These are phyloP conservation scores for Brachypteracias leptosomus DNA, from an alignment of 2,113 vertebrate species.

Conservation along the genomic window DNA sequence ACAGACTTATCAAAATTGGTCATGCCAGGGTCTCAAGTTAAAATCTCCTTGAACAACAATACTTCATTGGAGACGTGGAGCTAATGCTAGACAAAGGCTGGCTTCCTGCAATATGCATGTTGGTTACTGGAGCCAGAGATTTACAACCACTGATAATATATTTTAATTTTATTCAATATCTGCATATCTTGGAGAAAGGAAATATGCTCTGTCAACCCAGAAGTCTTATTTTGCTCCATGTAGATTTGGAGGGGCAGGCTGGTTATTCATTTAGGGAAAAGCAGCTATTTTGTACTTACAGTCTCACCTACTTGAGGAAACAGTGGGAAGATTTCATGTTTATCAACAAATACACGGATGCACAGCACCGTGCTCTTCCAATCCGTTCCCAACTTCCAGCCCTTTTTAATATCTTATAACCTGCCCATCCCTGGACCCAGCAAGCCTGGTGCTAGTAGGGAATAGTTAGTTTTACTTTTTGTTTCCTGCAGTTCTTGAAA, in stretches of 20 bases:
- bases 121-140: constrained; percentile 54
- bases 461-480: constrained; percentile 40
- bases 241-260: background rate
- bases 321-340: background rate
- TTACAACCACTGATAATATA: constrained; percentile 57
- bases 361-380: background rate
- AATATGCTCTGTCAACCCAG: constrained; percentile 34
- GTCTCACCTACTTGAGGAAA: background rate
- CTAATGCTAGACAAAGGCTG: constrained; percentile 39
- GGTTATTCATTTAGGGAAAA: background rate
- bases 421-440: background rate
- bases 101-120: constrained; percentile 41
- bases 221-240: background rate
- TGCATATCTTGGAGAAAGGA: constrained; percentile 52
- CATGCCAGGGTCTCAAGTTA: constrained; percentile 41
- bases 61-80: constrained; percentile 31
- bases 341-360: background rate
- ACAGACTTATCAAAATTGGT: constrained; percentile 51
- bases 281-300: background rate
- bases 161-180: constrained; percentile 60
- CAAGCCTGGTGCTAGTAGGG: constrained; percentile 44
- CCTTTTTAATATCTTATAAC: background rate
- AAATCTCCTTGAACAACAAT: constrained; percentile 46
- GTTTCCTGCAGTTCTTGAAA: constrained; percentile 73
- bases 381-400: background rate